Conservation (phyloP, 2,797 vertebrate species). For the Schizopygopsis pylzovi region DNA sequence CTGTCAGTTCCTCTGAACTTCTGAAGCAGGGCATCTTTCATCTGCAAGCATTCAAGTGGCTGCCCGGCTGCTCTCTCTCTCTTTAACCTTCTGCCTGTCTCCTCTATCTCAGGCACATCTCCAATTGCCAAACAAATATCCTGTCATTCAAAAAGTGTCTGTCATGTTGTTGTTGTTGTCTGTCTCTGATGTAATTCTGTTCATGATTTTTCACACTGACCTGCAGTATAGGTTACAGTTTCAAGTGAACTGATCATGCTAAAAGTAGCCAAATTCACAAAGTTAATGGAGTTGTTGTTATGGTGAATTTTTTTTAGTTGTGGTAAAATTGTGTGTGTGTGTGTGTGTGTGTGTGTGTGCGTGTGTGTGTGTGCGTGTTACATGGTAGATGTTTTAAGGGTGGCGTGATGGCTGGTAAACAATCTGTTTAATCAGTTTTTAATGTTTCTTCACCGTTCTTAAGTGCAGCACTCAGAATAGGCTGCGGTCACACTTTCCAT, state of each 20-base stretch:
- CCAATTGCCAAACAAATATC: constrained; percentile 46
- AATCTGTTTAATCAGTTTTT: neutral
- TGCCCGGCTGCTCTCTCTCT: constrained; percentile 41
- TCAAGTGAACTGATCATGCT: neutral
- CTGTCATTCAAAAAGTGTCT: neutral
- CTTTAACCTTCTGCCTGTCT: constrained; percentile 15
- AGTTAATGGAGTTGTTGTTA: neutral
- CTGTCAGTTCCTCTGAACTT: constrained; percentile 50
- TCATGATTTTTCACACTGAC: neutral
- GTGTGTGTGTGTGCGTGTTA: neutral
- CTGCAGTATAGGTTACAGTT: neutral
- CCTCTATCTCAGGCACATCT: constrained; percentile 40
- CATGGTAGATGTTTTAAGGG: neutral
- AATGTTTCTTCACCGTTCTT: constrained; percentile 26
- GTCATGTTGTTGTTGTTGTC: constrained; percentile 1
- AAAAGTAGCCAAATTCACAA: neutral
- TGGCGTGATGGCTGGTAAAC: neutral
- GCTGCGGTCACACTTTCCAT: constrained; percentile 3
- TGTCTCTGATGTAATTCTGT: neutral
- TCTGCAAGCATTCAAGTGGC: constrained; percentile 41
- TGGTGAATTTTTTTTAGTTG: neutral
- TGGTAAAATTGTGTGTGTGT: neutral
- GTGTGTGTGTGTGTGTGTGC: no score
- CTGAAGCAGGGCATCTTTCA: constrained; percentile 49
- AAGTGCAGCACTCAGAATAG: constrained; percentile 31